A percentile compares a stretch with the other conserved stretches of the same genome.
These are phyloP conservation scores for Malurus cyaneus DNA, from an alignment of 2,113 vertebrate species.

Conservation along the genomic window DNA sequence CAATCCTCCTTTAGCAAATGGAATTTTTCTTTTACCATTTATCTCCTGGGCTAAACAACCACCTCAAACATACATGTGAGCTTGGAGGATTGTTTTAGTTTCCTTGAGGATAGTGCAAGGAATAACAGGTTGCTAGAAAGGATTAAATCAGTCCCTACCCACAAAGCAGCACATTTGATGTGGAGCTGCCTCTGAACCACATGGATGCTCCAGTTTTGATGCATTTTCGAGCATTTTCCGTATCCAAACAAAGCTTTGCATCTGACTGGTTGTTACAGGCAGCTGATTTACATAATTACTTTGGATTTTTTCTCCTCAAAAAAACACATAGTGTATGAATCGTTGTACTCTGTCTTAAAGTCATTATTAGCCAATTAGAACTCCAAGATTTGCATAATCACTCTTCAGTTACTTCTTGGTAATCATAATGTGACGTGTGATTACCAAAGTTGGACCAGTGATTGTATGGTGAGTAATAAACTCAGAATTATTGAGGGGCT, in stretches of 20 bases:
- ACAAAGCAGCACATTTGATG: background rate
- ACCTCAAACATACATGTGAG: conserved; percentile 43
- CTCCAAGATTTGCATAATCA: conserved; percentile 51
- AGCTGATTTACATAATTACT: conserved; percentile 58
- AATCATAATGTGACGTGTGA: conserved; percentile 7
- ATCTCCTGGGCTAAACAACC: conserved; percentile 19
- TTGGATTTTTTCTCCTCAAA: conserved; percentile 24
- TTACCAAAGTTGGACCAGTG: background rate
- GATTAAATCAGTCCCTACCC: background rate
- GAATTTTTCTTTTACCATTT: conserved; percentile 1
- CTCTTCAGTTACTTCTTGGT: conserved; percentile 52
- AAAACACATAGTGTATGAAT: conserved; percentile 53
- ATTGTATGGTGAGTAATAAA: conserved; percentile 16
- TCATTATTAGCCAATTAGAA: conserved; percentile 66
- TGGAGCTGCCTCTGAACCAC: background rate
- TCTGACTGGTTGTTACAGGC: conserved; percentile 29
- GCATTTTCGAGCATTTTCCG: background rate
- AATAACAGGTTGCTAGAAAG: background rate
- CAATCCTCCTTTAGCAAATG: conserved; percentile 6
- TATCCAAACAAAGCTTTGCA: conserved; percentile 45
- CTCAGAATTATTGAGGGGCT: background rate
- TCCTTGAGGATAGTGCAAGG: conserved; percentile 31
- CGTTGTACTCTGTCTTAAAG: conserved; percentile 43
- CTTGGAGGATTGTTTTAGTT: conserved; percentile 50
- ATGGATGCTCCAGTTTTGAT: conserved; percentile 11